phyloP scores from a whole-genome alignment of 2,113 vertebrate genomes.

The Zapus hudsonius region DNA sequence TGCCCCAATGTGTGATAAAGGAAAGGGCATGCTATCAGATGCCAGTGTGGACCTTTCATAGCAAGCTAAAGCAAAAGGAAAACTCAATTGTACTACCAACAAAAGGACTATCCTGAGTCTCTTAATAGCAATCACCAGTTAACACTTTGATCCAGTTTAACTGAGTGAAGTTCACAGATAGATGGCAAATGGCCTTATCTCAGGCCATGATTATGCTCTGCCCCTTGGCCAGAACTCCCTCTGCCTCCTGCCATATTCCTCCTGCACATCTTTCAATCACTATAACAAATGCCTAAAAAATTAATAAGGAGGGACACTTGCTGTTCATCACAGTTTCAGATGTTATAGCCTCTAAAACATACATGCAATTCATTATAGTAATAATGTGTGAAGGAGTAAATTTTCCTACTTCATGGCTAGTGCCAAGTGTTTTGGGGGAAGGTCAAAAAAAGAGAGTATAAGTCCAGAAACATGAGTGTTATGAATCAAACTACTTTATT shows the following conservation, averaged over 20 bases:
- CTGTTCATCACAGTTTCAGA: neutral
- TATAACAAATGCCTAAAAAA: neutral
- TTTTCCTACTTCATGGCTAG: neutral
- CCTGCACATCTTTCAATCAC: neutral
- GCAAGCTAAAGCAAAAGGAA: neutral
- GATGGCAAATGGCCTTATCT: no score
- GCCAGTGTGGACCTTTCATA: neutral
- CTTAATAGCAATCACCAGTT: neutral
- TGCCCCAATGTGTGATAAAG: neutral
- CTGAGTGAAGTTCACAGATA: neutral
- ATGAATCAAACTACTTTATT: no score
- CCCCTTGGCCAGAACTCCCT: neutral
- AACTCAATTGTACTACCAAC: neutral
- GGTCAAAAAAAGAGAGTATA: neutral
- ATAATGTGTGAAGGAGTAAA: neutral
- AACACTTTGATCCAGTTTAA: neutral
- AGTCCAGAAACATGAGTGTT: no score
- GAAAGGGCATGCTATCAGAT: neutral
- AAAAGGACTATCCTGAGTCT: neutral
- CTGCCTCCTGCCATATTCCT: accelerated
- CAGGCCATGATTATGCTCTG: neutral
- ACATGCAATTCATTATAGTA: neutral
- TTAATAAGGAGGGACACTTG: no score
- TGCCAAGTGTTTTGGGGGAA: no score
- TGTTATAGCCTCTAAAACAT: no score